phyloP scores from a whole-genome alignment of 2,113 vertebrate genomes.

The Pavo muticus region DNA sequence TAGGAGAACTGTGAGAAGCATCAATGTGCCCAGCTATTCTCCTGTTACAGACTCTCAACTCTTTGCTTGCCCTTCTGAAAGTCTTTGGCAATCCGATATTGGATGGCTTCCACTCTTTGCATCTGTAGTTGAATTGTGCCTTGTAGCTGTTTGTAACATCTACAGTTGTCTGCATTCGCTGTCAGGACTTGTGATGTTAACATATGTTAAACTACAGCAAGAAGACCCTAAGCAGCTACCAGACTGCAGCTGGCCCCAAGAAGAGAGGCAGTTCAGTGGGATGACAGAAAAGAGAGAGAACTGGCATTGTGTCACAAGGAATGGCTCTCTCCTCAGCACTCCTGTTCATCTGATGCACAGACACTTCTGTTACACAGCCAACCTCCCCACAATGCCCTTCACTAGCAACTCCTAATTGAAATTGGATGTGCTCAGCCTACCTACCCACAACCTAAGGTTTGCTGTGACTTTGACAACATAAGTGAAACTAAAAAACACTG shows the following conservation, averaged over 20 bases:
- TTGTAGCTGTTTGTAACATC: not conserved
- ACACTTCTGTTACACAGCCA: not conserved
- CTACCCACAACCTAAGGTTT: not conserved
- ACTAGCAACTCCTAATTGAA: not conserved
- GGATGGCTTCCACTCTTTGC: not conserved
- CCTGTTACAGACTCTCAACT: not conserved
- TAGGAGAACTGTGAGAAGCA: not conserved
- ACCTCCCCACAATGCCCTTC: not conserved
- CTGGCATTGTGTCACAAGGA: not conserved
- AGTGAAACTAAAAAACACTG: fast-evolving
- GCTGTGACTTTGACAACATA: not conserved
- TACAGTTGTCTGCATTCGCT: fast-evolving
- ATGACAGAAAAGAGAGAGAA: not conserved
- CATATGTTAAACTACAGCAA: not conserved
- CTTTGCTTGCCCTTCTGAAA: not conserved
- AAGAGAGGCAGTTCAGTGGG: not conserved
- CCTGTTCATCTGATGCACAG: not conserved
- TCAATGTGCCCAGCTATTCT: not conserved
- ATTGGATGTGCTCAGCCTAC: not conserved
- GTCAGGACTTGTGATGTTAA: not conserved
- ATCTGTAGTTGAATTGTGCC: not conserved
- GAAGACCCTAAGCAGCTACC: not conserved
- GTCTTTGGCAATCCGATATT: not conserved
- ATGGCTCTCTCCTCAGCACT: not conserved
- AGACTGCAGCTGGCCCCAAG: not conserved